Evolutionary conservation across 2,888 invertebrate genomes (phyloP), one percentile per base, ranked within the genome.

Genomic region (Drosophila barbarae): DNA sequence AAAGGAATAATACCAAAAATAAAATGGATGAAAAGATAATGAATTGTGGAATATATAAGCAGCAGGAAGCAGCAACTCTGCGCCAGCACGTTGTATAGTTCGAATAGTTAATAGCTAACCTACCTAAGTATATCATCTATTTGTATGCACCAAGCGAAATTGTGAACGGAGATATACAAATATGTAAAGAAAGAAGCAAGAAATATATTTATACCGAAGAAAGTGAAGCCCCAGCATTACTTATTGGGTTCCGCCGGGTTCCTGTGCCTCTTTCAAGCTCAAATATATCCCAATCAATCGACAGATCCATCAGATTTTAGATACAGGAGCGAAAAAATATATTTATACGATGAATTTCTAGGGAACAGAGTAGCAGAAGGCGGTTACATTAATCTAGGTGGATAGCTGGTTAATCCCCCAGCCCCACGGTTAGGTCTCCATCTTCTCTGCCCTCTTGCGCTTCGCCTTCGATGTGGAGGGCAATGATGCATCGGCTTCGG

Each of bases 401-500:
- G 54, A 34, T 12, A 13, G 7, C 18, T 18, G 10, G 9, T 30
- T 46, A n/a, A 12, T 34, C 18, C 23, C 5, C 26, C 26, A 4
- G 2, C 18, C 23, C 23, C 23, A 15, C 23, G 21, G 3, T 46
- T 63, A 73, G 0, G 63, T 64, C 18, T 64, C 56, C 38, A 67
- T 68, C 55, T 74, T 77, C 42, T 68, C 52, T 15, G 63, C 18
- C 47, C 13, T 56, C 46, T 69, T 81, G 53, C 58, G 71, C 4
- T 49, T 63, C 35, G 64, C 41, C 55, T 65, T 81, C 0, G 63
- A 28, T 44, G 50, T 59, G 23, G 60, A 58, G 4, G 64, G 38
- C 18, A 50, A 28, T 0, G 26, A 5, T 26, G 56, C 38, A 2
- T 69, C 82, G 41, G 26, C 46, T 0, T 67, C 53, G 3, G 82